A percentile compares a stretch with the other conserved stretches of the same genome.
phyloP scores from a whole-genome alignment of 2,888 invertebrate species.

The Euplagia quadripunctaria region DNA sequence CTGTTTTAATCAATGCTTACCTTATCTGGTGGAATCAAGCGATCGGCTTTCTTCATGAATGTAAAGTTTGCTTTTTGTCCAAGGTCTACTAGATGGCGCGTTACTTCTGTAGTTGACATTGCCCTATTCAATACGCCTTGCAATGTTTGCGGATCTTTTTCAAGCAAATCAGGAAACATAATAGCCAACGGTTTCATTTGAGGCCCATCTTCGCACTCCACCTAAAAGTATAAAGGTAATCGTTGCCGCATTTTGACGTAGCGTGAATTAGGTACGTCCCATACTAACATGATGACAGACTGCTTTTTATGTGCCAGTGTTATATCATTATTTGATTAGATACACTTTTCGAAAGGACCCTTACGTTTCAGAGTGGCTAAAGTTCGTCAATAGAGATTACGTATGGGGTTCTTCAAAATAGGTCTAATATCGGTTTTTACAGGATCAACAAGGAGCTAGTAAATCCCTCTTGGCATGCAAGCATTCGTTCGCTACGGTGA shows the following conservation, averaged over 20 bases:
- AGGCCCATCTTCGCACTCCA: conserved; percentile 74
- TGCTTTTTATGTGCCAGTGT: background rate
- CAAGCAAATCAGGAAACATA: conserved; percentile 76
- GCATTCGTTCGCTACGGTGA: too few relatives aligned
- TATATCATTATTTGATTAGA: too few relatives aligned
- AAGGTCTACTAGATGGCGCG: conserved; percentile 74
- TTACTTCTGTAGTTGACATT: conserved; percentile 82
- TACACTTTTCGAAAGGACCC: background rate
- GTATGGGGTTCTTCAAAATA: too few relatives aligned
- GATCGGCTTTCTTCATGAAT: conserved; percentile 78
- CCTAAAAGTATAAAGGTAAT: conserved; percentile 53
- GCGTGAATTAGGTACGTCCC: background rate
- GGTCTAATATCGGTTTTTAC: too few relatives aligned
- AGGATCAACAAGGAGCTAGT: too few relatives aligned
- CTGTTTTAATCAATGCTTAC: conserved; percentile 43
- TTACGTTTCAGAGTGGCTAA: too few relatives aligned
- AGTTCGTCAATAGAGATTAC: too few relatives aligned
- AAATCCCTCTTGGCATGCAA: too few relatives aligned
- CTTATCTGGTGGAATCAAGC: conserved; percentile 76
- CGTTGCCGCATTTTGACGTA: background rate
- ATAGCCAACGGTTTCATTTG: conserved; percentile 75
- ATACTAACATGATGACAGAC: background rate
- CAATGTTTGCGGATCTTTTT: conserved; percentile 74
- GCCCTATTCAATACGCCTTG: conserved; percentile 73
- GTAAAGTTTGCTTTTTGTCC: conserved; percentile 80